phyloP scores from a whole-genome alignment of 1,140 invertebrate genomes.

The Cydia fagiglandana region DNA sequence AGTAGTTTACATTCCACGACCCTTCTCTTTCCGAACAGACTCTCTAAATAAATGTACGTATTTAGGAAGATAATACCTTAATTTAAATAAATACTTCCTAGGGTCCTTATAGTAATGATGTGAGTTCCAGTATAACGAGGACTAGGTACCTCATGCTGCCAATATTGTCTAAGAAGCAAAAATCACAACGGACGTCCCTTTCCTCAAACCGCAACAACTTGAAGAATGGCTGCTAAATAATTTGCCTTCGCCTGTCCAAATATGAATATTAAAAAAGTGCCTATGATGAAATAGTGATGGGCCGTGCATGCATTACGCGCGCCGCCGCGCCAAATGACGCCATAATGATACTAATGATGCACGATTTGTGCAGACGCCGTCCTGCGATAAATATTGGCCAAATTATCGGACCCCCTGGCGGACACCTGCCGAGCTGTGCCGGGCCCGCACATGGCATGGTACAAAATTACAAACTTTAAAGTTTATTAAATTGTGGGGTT shows the following conservation, averaged over 20 bases:
- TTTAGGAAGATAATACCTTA: too few species aligned
- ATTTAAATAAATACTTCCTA: too few species aligned
- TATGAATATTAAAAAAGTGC: not conserved
- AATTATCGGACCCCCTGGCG: constrained; percentile 69
- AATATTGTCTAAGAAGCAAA: too few species aligned
- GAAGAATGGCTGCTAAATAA: not conserved
- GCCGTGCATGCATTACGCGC: constrained; percentile 52
- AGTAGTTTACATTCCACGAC: too few species aligned
- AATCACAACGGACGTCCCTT: not conserved
- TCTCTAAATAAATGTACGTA: too few species aligned
- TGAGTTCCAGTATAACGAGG: too few species aligned
- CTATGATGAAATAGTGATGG: constrained; percentile 23
- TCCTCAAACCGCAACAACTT: not conserved
- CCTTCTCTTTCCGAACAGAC: too few species aligned
- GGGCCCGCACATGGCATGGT: not conserved
- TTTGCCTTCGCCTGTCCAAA: not conserved
- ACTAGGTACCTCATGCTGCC: too few species aligned
- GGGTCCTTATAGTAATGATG: too few species aligned
- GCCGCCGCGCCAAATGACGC: constrained; percentile 67
- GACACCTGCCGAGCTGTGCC: constrained; percentile 54
- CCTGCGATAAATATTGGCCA: constrained; percentile 74
- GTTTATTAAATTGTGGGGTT: not conserved
- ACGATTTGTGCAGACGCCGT: constrained; percentile 68
- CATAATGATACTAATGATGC: constrained; percentile 70
- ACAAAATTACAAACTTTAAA: not conserved